A percentile compares a stretch with the other conserved stretches of the same genome.
Conservation (phyloP, 2,113 vertebrate species). For the Aphelocoma coerulescens region DNA sequence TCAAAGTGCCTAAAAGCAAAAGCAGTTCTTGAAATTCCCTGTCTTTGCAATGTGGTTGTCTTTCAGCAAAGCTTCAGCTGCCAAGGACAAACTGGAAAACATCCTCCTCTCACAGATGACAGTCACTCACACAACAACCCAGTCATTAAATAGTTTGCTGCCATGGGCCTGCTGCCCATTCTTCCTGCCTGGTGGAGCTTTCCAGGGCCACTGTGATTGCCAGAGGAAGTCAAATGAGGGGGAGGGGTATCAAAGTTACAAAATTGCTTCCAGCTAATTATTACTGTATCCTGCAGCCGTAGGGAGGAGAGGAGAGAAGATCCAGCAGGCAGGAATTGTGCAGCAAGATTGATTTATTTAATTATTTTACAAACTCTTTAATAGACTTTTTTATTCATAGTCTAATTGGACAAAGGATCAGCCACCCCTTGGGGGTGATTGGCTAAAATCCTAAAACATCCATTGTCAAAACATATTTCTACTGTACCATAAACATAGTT, state of each 20-base stretch:
- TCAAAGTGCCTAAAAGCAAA: background rate
- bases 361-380: too few species aligned
- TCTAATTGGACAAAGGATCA: too few species aligned
- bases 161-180: background rate
- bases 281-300: too few species aligned
- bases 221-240: background rate
- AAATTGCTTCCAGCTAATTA: background rate
- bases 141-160: constrained; percentile 28
- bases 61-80: background rate
- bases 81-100: constrained; percentile 47
- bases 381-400: too few species aligned
- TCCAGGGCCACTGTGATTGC: background rate
- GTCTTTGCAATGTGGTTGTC: background rate
- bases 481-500: too few species aligned
- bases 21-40: background rate
- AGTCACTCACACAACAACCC: background rate
- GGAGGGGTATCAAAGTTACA: background rate
- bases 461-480: too few species aligned
- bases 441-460: too few species aligned
- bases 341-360: too few species aligned
- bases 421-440: too few species aligned
- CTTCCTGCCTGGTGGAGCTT: background rate
- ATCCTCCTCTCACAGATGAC: constrained; percentile 45
- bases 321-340: too few species aligned
- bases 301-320: too few species aligned